Evolutionary conservation across 2,797 vertebrate genomes (phyloP).

Genomic region (Sebastes flavidus): DNA sequence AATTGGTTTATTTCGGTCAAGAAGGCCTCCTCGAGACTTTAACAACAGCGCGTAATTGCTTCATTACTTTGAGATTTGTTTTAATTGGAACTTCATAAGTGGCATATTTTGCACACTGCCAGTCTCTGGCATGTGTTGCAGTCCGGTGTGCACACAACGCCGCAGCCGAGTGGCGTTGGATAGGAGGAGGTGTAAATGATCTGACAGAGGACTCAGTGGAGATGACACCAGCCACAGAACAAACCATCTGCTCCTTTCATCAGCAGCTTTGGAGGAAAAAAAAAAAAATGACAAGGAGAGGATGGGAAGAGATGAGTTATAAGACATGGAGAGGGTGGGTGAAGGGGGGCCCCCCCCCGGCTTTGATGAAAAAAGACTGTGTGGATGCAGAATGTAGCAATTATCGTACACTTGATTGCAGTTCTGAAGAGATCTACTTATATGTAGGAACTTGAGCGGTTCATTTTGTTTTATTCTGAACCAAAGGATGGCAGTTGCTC

Average conservation of each 20-base stretch:
- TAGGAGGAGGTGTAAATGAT: slow-evolving; percentile 84
- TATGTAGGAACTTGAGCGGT: slow-evolving; percentile 25
- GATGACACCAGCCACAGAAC: slow-evolving; percentile 80
- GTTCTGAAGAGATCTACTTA: slow-evolving; percentile 56
- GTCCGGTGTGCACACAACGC: slow-evolving; percentile 68
- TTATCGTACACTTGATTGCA: slow-evolving; percentile 65
- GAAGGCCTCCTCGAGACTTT: slow-evolving; percentile 48
- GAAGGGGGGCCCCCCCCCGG: too few species aligned
- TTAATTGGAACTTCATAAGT: slow-evolving; percentile 76
- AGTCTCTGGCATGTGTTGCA: slow-evolving; percentile 71
- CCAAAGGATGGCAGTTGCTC: slow-evolving; percentile 28
- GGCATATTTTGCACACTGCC: slow-evolving; percentile 70
- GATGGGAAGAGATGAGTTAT: slow-evolving; percentile 61
- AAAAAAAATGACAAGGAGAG: slow-evolving; percentile 47
- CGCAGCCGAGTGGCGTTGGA: slow-evolving; percentile 72
- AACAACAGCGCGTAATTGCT: slow-evolving; percentile 69
- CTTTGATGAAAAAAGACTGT: slow-evolving; percentile 46
- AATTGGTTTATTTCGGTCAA: slow-evolving; percentile 64
- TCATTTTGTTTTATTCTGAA: slow-evolving; percentile 36
- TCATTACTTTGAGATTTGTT: slow-evolving; percentile 70
- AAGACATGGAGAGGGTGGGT: slow-evolving; percentile 3
- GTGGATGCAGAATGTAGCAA: slow-evolving; percentile 59
- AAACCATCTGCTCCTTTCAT: slow-evolving; percentile 87
- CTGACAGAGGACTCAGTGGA: slow-evolving; percentile 82
- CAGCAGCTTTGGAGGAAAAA: slow-evolving; percentile 60